These are phyloP conservation scores for Hyperopisus bebe DNA, from an alignment of 2,113 vertebrate genomes.

Conservation along the genomic window DNA sequence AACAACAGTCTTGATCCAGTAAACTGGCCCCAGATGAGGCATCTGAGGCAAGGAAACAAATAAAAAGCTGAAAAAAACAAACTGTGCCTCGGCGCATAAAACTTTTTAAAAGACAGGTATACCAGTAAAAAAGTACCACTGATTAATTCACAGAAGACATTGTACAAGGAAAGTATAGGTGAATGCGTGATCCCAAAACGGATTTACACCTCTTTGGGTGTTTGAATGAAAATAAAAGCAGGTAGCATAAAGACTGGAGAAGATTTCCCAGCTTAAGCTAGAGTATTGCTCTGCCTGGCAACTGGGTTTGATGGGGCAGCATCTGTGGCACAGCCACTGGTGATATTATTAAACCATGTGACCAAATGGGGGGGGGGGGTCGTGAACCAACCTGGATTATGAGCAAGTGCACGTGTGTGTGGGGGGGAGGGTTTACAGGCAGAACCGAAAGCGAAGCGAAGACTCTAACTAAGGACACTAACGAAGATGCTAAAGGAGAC, in stretches of 20 bases:
- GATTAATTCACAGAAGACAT: conserved; percentile 40
- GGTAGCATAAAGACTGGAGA: not conserved
- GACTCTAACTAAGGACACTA: not conserved
- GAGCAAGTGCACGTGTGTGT: not conserved
- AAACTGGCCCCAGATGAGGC: conserved; percentile 74
- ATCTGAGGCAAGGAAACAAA: conserved; percentile 60
- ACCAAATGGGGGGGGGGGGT: not conserved
- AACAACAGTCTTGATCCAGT: conserved; percentile 86
- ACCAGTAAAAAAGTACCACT: conserved; percentile 33
- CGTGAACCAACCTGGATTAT: not conserved
- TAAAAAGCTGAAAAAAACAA: conserved; percentile 29
- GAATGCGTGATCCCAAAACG: conserved; percentile 11
- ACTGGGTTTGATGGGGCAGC: not conserved
- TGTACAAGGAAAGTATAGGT: conserved; percentile 29
- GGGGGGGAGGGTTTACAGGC: not conserved
- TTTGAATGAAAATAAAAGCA: not conserved
- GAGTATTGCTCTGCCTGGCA: not conserved
- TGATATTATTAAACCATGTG: not conserved
- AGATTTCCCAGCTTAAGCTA: not conserved
- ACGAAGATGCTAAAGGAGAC: not conserved
- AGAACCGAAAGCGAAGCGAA: not conserved
- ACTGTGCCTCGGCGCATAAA: conserved; percentile 36
- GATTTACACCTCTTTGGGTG: not conserved
- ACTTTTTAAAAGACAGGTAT: conserved; percentile 28
- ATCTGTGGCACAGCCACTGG: conserved; percentile 3